These are phyloP conservation scores for Pavo muticus DNA, from an alignment of 2,113 vertebrate species.

Conservation along the genomic window DNA sequence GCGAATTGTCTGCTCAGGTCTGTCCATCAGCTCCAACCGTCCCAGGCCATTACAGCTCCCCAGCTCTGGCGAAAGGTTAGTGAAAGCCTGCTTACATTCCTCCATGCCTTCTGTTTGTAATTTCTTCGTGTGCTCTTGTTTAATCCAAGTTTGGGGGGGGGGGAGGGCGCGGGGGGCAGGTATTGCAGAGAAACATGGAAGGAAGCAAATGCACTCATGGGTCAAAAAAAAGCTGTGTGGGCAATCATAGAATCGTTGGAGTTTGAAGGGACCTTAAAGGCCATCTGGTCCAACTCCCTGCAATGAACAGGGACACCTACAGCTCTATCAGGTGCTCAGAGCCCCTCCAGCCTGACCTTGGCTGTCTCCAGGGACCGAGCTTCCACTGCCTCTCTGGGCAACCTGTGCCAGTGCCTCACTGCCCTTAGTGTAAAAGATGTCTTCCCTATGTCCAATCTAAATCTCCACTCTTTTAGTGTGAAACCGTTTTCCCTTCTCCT, in stretches of 20 bases:
- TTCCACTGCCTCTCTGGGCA: no score
- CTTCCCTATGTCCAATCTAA: no score
- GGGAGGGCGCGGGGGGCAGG: neutral
- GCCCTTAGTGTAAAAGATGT: no score
- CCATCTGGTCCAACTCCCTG: no score
- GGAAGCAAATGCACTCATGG: neutral
- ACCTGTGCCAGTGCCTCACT: no score
- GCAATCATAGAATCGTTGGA: neutral
- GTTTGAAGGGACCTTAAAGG: no score
- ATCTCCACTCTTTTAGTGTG: no score
- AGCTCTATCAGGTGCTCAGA: no score
- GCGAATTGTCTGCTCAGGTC: neutral
- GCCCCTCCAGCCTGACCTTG: no score
- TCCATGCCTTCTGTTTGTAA: neutral
- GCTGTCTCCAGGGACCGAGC: no score
- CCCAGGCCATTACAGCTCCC: neutral
- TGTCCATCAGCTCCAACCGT: neutral
- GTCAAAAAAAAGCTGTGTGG: conserved; percentile 2
- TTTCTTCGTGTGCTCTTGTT: neutral
- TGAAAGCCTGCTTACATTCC: neutral
- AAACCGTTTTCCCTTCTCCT: no score
- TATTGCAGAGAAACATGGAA: neutral
- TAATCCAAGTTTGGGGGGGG: neutral
- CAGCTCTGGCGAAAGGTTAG: conserved; percentile 34
- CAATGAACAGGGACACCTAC: no score